Evolutionary conservation across 2,797 vertebrate species (phyloP).

Genomic region (Distichodus sexfasciatus): DNA sequence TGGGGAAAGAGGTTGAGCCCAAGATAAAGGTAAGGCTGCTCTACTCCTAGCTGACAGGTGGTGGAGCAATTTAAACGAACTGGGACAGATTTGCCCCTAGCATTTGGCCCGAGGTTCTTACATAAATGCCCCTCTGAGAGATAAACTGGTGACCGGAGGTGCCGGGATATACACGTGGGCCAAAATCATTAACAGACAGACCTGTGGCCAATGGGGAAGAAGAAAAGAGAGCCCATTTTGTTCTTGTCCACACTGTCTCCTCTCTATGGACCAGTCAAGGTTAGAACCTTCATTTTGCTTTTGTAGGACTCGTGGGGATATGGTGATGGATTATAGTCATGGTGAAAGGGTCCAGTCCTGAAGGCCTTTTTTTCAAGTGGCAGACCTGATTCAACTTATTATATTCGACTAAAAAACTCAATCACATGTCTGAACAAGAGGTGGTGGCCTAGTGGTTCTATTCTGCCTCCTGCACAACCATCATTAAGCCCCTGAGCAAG

Average conservation of each 20-base stretch:
- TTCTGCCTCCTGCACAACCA: too few species aligned
- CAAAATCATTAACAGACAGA: background rate
- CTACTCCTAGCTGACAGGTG: background rate
- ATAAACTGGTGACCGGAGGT: background rate
- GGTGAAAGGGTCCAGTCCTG: background rate
- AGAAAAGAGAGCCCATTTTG: background rate
- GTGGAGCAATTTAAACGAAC: background rate
- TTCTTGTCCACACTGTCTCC: background rate
- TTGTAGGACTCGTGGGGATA: background rate
- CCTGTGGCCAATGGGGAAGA: background rate
- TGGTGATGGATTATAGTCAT: background rate
- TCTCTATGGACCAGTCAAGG: background rate
- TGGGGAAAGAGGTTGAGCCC: too few species aligned
- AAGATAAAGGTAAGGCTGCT: background rate
- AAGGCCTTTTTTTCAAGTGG: too few species aligned
- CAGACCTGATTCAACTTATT: too few species aligned
- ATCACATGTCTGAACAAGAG: too few species aligned
- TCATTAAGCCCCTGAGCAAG: too few species aligned
- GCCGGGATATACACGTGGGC: background rate
- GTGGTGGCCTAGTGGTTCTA: too few species aligned
- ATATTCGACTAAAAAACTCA: too few species aligned
- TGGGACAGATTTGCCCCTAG: background rate
- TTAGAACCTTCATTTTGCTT: background rate
- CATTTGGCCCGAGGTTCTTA: background rate
- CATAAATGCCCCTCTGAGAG: conserved; percentile 8